These are phyloP conservation scores for Dolichopus griseipennis DNA, from an alignment of 2,888 invertebrate genomes.

Conservation along the genomic window DNA sequence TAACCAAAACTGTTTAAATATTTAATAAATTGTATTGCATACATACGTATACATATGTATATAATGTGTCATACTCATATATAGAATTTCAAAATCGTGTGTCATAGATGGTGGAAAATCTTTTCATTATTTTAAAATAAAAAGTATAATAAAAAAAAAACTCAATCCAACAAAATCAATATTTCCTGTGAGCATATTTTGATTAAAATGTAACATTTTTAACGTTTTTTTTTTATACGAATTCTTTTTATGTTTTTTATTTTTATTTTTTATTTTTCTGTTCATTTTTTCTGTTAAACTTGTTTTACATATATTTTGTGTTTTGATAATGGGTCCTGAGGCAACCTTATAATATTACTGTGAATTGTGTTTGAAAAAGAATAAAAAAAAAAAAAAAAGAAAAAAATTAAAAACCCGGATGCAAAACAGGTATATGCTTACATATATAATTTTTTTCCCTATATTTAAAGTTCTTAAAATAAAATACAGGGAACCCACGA, in stretches of 20 bases:
- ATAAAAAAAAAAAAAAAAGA: not conserved
- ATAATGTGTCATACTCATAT: no score
- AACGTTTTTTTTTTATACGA: no score
- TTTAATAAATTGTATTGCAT: no score
- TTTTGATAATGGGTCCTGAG: not conserved
- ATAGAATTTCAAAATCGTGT: no score
- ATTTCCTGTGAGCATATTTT: constrained; percentile 1
- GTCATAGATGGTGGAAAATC: no score
- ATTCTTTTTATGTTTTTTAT: not conserved
- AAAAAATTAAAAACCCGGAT: not conserved
- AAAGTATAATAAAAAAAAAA: no score
- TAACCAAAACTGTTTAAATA: no score
- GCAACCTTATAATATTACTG: not conserved
- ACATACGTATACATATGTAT: no score
- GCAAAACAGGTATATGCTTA: not conserved
- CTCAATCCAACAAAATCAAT: not conserved
- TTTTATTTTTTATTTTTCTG: not conserved
- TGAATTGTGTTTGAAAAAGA: no score
- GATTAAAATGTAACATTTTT: not conserved
- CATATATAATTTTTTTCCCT: not conserved
- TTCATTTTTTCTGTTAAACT: not conserved
- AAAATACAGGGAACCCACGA: not conserved
- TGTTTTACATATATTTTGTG: not conserved
- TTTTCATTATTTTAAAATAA: no score
- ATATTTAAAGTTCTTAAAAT: not conserved